A percentile compares a stretch with the other conserved stretches of the same genome.
These are phyloP conservation scores for Lycophotia porphyrea DNA, from an alignment of 2,888 invertebrate genomes.

Conservation along the genomic window DNA sequence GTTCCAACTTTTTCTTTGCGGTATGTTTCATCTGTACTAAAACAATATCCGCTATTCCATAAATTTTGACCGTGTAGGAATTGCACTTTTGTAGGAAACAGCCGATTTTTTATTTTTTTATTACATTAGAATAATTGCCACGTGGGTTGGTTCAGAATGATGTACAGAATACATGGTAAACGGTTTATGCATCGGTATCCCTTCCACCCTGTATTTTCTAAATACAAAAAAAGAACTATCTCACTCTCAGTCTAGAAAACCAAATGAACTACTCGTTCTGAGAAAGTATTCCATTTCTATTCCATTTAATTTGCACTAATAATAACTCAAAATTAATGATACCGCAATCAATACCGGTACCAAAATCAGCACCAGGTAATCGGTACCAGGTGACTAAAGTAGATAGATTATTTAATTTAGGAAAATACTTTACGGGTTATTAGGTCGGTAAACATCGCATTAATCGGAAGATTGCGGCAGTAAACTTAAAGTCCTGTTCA, in stretches of 20 bases:
- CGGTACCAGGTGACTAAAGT: slow-evolving; percentile 44
- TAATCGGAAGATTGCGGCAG: slow-evolving; percentile 28
- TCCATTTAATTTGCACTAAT: slow-evolving; percentile 5
- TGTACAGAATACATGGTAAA: too few species aligned
- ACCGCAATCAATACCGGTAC: slow-evolving; percentile 30
- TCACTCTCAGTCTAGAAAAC: background rate
- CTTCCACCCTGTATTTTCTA: too few species aligned
- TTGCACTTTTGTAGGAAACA: too few species aligned
- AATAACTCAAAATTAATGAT: slow-evolving; percentile 23
- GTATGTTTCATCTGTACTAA: too few species aligned
- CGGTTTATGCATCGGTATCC: too few species aligned
- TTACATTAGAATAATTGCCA: too few species aligned
- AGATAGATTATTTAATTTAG: slow-evolving; percentile 48
- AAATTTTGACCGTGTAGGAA: too few species aligned
- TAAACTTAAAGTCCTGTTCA: slow-evolving; percentile 3
- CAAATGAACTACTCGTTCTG: background rate
- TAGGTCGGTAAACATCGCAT: slow-evolving; percentile 33
- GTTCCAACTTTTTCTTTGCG: too few species aligned
- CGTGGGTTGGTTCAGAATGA: too few species aligned
- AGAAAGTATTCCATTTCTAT: background rate
- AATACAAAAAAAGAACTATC: too few species aligned
- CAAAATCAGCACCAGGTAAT: slow-evolving; percentile 16
- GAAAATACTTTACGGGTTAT: slow-evolving; percentile 44
- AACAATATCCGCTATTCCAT: too few species aligned
- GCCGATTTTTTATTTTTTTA: too few species aligned